A percentile compares a stretch with the other conserved stretches of the same genome.
Evolutionary conservation across 2,797 vertebrate genomes (phyloP).

Genomic region (Liasis olivaceus): DNA sequence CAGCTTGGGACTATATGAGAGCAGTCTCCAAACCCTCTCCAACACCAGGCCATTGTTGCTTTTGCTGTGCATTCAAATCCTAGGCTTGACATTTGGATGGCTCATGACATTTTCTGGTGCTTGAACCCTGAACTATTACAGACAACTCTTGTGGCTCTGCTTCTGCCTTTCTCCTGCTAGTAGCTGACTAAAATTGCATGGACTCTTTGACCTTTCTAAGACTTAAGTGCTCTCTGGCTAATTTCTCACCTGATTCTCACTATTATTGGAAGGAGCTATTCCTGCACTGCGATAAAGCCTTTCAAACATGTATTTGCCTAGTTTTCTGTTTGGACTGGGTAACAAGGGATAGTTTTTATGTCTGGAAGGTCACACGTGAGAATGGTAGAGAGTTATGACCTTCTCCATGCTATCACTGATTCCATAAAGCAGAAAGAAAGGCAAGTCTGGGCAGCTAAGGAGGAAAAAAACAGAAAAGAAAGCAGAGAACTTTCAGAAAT

Average conservation of each 20-base stretch:
- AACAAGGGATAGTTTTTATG: not conserved
- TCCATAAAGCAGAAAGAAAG: not conserved
- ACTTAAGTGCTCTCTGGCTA: not conserved
- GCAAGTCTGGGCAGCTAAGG: not conserved
- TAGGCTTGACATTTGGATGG: not conserved
- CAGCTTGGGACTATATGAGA: not conserved
- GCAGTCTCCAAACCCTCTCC: not conserved
- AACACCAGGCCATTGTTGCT: not conserved
- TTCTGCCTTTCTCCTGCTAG: not conserved
- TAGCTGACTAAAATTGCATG: not conserved
- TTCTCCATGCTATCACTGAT: not conserved
- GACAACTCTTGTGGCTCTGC: not conserved
- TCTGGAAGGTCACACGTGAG: not conserved
- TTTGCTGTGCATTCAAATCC: not conserved
- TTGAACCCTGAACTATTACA: not conserved
- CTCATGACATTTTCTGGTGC: not conserved
- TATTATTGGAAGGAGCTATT: not conserved
- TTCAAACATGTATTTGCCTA: not conserved
- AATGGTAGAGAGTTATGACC: not conserved
- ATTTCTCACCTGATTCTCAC: not conserved
- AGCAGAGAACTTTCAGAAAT: not conserved
- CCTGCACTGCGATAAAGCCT: not conserved
- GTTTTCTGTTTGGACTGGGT: not conserved
- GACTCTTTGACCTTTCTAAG: not conserved
- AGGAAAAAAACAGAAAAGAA: not conserved